A percentile compares a stretch with the other conserved stretches of the same genome.
These are phyloP conservation scores for Helostoma temminkii DNA, from an alignment of 2,797 vertebrate genomes.

Conservation along the genomic window DNA sequence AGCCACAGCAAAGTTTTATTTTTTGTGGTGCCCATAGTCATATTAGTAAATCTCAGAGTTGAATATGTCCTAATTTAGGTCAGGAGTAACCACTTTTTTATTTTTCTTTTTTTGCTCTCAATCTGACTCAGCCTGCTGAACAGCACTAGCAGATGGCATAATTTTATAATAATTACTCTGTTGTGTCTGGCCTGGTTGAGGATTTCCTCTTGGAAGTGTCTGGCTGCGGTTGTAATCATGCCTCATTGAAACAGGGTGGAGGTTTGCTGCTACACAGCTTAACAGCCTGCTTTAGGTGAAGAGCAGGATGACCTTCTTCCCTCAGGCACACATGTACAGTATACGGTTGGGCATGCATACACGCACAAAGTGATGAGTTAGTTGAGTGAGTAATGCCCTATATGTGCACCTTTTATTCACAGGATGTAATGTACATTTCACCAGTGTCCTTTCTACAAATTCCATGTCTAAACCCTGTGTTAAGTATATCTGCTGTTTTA, in stretches of 20 bases:
- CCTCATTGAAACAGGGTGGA: conserved; percentile 64
- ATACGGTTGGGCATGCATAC: background rate
- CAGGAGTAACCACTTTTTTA: background rate
- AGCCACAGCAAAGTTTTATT: background rate
- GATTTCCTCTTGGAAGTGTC: conserved; percentile 81
- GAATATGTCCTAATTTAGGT: background rate
- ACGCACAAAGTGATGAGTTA: background rate
- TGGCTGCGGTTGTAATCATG: conserved; percentile 69
- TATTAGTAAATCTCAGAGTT: background rate
- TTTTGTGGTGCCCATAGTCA: background rate
- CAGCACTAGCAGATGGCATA: conserved; percentile 51
- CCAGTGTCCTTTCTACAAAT: background rate
- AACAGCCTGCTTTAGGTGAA: conserved; percentile 47
- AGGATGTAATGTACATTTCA: conserved; percentile 11
- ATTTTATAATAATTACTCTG: conserved; percentile 61
- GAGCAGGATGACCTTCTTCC: conserved; percentile 39
- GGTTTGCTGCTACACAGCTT: conserved; percentile 46
- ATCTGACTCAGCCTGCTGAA: conserved; percentile 38
- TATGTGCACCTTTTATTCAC: conserved; percentile 6
- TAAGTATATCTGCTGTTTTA: background rate
- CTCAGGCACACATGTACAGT: background rate
- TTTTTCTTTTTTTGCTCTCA: background rate
- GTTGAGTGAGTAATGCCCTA: conserved; percentile 10
- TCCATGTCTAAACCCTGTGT: background rate
- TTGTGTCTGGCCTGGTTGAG: conserved; percentile 73